These are phyloP conservation scores for Tolmerus cingulatus DNA, from an alignment of 2,888 invertebrate species.

Conservation along the genomic window DNA sequence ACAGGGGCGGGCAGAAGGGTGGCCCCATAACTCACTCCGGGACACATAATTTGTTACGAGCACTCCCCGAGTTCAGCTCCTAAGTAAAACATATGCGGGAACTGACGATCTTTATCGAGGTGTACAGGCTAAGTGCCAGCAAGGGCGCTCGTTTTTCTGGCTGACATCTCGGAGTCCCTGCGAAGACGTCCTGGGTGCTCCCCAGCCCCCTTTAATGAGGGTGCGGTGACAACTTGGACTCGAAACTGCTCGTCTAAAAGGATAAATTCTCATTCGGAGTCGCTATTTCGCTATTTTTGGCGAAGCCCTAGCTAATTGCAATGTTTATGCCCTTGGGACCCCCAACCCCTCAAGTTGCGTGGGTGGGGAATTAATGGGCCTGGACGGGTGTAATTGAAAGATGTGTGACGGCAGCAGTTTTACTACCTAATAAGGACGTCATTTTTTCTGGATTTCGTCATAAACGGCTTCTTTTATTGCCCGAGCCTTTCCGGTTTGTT, in stretches of 20 bases:
- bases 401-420: background rate
- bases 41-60: background rate
- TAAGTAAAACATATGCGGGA: background rate
- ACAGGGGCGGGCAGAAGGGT: background rate
- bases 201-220: background rate
- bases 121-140: background rate
- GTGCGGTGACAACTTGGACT: background rate
- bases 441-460: background rate
- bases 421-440: background rate
- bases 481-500: background rate
- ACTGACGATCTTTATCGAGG: background rate
- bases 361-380: background rate
- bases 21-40: background rate
- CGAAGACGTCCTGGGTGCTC: background rate
- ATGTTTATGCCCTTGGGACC: background rate
- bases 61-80: background rate
- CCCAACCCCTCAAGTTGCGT: background rate
- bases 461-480: background rate
- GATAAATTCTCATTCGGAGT: background rate
- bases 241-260: background rate
- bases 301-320: background rate
- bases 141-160: background rate
- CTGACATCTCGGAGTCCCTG: background rate
- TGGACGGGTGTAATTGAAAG: background rate
- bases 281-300: background rate